A percentile compares a stretch with the other conserved stretches of the same genome.
phyloP scores from a whole-genome alignment of 2,797 vertebrate genomes.

The Spheniscus humboldti region DNA sequence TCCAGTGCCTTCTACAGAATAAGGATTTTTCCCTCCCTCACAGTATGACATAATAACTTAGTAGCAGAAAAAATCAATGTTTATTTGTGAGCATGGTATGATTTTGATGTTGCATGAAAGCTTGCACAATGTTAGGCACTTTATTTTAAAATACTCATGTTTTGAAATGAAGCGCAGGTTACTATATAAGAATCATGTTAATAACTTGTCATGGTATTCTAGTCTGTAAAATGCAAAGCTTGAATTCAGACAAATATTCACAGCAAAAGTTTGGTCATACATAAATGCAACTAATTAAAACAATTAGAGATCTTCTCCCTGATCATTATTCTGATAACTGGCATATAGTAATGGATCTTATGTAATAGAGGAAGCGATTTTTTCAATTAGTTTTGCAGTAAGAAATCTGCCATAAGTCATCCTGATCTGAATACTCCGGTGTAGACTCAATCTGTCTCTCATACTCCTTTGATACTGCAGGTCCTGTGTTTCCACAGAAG shows the following conservation, averaged over 20 bases:
- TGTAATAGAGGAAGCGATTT: neutral
- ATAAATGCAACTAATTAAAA: neutral
- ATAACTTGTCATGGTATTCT: neutral
- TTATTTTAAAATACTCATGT: neutral
- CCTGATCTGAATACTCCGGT: neutral
- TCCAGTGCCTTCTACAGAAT: neutral
- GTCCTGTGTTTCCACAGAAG: neutral
- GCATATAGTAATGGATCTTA: neutral
- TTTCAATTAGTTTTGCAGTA: neutral
- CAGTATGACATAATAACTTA: neutral
- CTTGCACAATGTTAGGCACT: neutral
- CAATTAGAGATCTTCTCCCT: neutral
- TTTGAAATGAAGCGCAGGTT: neutral
- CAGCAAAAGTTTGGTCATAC: neutral
- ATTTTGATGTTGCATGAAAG: neutral
- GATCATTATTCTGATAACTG: neutral
- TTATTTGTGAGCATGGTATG: neutral
- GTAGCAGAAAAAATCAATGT: neutral
- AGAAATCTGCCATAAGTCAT: neutral
- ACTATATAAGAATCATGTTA: neutral
- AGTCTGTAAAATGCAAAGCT: neutral
- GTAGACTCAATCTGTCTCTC: neutral
- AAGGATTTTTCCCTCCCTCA: neutral
- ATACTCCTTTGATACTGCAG: accelerated
- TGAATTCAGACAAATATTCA: neutral